Evolutionary conservation across 2,888 invertebrate species (phyloP).

Genomic region (Rhamnusium bicolor): DNA sequence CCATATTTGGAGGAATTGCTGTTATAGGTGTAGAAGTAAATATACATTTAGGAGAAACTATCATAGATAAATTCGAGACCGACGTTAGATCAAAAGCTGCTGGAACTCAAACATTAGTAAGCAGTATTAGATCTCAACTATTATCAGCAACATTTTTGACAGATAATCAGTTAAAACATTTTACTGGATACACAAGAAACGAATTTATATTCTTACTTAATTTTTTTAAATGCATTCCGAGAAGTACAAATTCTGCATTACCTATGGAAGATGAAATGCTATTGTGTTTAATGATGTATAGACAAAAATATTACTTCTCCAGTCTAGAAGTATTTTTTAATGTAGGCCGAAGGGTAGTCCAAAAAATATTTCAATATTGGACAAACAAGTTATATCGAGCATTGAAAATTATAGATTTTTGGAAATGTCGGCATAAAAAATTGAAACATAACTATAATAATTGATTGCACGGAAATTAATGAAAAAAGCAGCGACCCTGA

Average conservation of each 20-base stretch:
- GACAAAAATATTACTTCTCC: not conserved
- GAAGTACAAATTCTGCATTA: not conserved
- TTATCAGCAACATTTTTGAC: not conserved
- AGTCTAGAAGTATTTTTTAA: not conserved
- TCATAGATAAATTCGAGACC: not conserved
- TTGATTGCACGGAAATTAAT: conserved; percentile 30
- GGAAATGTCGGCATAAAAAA: not conserved
- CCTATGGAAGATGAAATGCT: not conserved
- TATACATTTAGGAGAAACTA: not conserved
- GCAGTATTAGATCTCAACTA: not conserved
- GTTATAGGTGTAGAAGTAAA: not conserved
- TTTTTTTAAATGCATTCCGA: not conserved
- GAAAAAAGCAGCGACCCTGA: conserved; percentile 24
- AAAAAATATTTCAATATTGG: not conserved
- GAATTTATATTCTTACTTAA: not conserved
- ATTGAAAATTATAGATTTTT: not conserved
- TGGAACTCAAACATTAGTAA: not conserved
- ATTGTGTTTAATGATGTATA: not conserved
- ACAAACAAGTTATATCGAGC: not conserved
- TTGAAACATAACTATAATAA: not conserved
- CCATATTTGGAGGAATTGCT: not conserved
- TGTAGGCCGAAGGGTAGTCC: not conserved
- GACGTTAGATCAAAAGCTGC: not conserved
- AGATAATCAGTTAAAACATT: not conserved
- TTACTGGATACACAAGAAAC: not conserved